Evolutionary conservation across 1,140 invertebrate genomes (phyloP), one percentile per base, ranked within the genome.

Genomic region (Panulirus ornatus): DNA sequence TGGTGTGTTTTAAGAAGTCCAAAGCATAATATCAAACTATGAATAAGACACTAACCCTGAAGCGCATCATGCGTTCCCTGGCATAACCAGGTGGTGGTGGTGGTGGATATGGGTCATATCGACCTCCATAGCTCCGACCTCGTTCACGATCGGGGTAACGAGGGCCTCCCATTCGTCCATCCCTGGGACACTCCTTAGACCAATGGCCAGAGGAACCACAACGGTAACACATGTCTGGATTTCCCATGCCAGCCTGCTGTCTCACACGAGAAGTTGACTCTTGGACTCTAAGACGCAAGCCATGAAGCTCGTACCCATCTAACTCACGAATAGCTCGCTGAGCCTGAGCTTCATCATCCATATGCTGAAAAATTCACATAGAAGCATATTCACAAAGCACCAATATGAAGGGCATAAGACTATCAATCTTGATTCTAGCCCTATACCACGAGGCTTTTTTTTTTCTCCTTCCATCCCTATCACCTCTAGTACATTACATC

Each of bases 181-280:
- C 92, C 34, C 92, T 36, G 11, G 92, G 92, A 42, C 92, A 92
- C 71, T 92, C 92, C 66, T 92, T 92, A 0, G 92, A 92, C 92
- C 92, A 92, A 47, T 92, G 92, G 19, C 92, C 92, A 9, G 85
- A 81, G 0, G 92, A 92, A 0, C 92, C 92, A 86, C 92, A 92
- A 22, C 91, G 86, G 86, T 92, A 92, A 58, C 91, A 92, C 85
- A 91, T 91, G 86, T 92, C 91, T 44, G 91, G 91, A 51, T 92
- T 92, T 38, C 91, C 91, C 91, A 92, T 92, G n/a, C 91, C 91
- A 16, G 91, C 89, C 11, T 91, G 86, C 40, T 92, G 91, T 36
- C 91, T 66, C 3, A 92, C 91, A 19, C 89, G 84, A 8, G 91
- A 92, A n/a, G 91, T 92, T 40, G 89, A 91, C 38, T 92, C 91